These are phyloP conservation scores for Poeciliopsis prolifica DNA, from an alignment of 2,113 vertebrate species.

Conservation along the genomic window DNA sequence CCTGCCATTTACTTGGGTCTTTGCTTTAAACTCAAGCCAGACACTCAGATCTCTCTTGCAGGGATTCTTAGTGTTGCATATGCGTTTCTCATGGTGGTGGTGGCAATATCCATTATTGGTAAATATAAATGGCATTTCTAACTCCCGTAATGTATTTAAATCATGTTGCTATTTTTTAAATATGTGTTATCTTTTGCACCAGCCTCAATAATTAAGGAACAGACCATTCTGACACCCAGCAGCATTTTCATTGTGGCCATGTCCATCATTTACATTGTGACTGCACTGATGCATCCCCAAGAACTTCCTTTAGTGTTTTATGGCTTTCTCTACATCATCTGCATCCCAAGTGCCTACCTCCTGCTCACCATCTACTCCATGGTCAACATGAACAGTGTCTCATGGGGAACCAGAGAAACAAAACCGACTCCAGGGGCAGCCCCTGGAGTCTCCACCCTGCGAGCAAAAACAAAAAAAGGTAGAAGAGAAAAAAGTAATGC, in stretches of 20 bases:
- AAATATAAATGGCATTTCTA: neutral
- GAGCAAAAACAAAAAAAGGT: conserved; percentile 41
- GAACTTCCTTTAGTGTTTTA: conserved; percentile 56
- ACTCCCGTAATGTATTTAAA: neutral
- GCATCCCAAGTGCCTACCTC: conserved; percentile 77
- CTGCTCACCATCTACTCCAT: conserved; percentile 79
- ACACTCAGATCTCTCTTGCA: conserved; percentile 74
- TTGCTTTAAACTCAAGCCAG: conserved; percentile 72
- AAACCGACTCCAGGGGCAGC: neutral
- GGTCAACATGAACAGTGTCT: conserved; percentile 80
- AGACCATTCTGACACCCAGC: conserved; percentile 72
- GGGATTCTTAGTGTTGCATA: conserved; percentile 69
- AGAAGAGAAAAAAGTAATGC: conserved; percentile 24
- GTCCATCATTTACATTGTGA: conserved; percentile 47
- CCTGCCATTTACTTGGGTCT: conserved; percentile 64
- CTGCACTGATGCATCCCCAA: conserved; percentile 69
- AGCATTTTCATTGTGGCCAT: conserved; percentile 69
- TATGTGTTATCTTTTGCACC: neutral
- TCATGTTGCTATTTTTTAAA: neutral
- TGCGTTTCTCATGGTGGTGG: conserved; percentile 76
- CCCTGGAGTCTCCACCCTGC: neutral
- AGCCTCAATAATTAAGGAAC: conserved; percentile 56
- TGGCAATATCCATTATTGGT: conserved; percentile 69
- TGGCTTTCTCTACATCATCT: conserved; percentile 73
- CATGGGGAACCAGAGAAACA: conserved; percentile 79